A percentile compares a stretch with the other conserved stretches of the same genome.
Conservation (phyloP, 2,888 invertebrate genomes). For the Caenorhabditis macrosperma region DNA sequence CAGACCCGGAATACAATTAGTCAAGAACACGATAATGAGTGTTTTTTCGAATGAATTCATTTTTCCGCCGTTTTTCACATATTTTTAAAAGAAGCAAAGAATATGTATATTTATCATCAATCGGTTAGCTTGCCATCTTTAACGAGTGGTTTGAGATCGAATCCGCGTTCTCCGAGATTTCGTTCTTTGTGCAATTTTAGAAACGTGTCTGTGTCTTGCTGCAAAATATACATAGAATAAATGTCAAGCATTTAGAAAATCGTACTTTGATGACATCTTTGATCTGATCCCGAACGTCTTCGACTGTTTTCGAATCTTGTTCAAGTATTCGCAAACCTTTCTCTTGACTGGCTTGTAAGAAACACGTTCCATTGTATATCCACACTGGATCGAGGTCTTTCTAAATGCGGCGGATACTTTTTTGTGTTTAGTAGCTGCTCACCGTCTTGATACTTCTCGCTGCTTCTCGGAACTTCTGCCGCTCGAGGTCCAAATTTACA, state of each 20-base stretch:
- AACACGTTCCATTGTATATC: conserved; percentile 52
- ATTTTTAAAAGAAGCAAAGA: background rate
- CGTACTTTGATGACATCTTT: conserved; percentile 41
- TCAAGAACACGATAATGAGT: background rate
- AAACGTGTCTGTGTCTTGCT: conserved; percentile 53
- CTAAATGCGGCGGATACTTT: conserved; percentile 11
- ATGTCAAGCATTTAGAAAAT: background rate
- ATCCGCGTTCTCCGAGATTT: conserved; percentile 45
- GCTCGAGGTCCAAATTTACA: conserved; percentile 40
- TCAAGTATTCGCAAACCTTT: conserved; percentile 48
- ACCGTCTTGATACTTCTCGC: conserved; percentile 38
- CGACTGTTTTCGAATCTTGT: conserved; percentile 31
- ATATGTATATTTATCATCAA: background rate
- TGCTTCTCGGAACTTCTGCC: conserved; percentile 49
- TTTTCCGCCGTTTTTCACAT: too few relatives aligned
- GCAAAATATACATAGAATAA: background rate
- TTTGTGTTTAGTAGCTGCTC: background rate
- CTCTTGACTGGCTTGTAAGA: conserved; percentile 34
- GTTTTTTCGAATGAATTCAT: too few relatives aligned
- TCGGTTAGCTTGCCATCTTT: conserved; percentile 49
- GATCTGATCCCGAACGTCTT: conserved; percentile 27
- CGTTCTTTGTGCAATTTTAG: conserved; percentile 38
- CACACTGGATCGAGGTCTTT: conserved; percentile 46
- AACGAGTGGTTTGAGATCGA: conserved; percentile 47
- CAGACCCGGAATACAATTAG: background rate